Base-by-base conservation (phyloP, 2,888 invertebrate species). In the Tipula lateralis region DNA sequence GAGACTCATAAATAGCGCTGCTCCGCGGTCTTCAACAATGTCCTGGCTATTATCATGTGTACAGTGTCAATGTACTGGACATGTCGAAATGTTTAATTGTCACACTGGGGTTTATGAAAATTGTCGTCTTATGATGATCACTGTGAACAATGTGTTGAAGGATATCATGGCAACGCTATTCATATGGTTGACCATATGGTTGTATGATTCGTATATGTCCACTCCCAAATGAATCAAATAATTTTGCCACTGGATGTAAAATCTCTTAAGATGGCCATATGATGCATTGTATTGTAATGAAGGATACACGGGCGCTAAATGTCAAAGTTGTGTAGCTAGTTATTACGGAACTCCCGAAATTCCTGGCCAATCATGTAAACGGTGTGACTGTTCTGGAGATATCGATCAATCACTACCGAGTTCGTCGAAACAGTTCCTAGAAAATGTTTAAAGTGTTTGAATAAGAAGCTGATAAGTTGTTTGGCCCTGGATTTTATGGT, bases 171-270 rank as follows among this genome's bases (percentile, higher is more conserved):
- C 13, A 96, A 99, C 88, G 97, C 98, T 0, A 94, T n/a, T n/a
- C 95, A 0, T 91, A 92, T n/a, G 98, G 97, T 36, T 94, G 95
- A 0, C 96, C 96, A 0, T 93, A 93, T 84, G 96, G 96, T 88
- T 99, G 99, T 88, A 92, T 96, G 87, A 97, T 98, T 86, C 99
- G 99, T 89, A 96, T 97, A 6, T 99, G 99, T 89, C 99, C 99
- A 0, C 90, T 97, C 88, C 97, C 98, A 0, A 92, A 94, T 19
- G 91, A 93, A 0, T 94, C 95, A 0, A 98, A 98, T 90, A 95
- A 95, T 88, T 97, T 97, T 89, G 97, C 97, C 0, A 93, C 93
- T 5, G 93, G 94, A 39, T 97, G 97, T 88, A 95, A 97, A 86
- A 93, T 97, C 29, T 95, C 95, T 85, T 92, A 93, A 13, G 94